Conservation (phyloP, 2,888 invertebrate genomes). For the Syritta pipiens region DNA sequence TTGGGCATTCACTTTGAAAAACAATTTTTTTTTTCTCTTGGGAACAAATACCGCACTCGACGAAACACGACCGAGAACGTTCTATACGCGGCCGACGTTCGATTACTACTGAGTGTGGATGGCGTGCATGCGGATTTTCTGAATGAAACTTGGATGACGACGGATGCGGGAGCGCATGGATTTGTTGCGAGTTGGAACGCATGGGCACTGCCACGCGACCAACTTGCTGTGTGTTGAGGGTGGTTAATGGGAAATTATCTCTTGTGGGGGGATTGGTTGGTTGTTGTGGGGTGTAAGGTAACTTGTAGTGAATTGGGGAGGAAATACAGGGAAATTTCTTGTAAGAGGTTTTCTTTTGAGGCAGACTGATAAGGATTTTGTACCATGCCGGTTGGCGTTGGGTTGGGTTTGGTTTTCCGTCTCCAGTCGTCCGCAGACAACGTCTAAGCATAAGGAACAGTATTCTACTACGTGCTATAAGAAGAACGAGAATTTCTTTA, state of each 20-base stretch:
- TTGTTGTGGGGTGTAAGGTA: not conserved
- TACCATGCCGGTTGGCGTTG: no score
- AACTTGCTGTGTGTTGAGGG: conserved; percentile 56
- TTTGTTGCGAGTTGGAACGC: conserved; percentile 59
- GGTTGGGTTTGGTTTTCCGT: no score
- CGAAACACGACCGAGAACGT: conserved; percentile 62
- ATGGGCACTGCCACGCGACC: conserved; percentile 54
- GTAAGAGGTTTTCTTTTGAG: not conserved
- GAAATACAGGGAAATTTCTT: conserved; percentile 49
- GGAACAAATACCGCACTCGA: conserved; percentile 57
- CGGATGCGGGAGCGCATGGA: conserved; percentile 62
- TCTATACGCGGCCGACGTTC: conserved; percentile 62
- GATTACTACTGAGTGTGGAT: conserved; percentile 58
- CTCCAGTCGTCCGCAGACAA: no score
- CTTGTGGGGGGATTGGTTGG: not conserved
- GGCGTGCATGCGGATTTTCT: conserved; percentile 54
- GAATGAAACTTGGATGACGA: conserved; percentile 48
- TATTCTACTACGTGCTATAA: no score
- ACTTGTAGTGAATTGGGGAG: not conserved
- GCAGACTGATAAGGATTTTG: not conserved
- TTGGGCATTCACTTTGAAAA: conserved; percentile 18
- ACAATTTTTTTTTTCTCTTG: conserved; percentile 1
- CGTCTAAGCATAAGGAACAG: no score
- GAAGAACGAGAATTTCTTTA: no score
- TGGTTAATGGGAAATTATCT: conserved; percentile 33